Evolutionary conservation across 2,113 vertebrate species (phyloP).

Genomic region (Platichthys flesus): DNA sequence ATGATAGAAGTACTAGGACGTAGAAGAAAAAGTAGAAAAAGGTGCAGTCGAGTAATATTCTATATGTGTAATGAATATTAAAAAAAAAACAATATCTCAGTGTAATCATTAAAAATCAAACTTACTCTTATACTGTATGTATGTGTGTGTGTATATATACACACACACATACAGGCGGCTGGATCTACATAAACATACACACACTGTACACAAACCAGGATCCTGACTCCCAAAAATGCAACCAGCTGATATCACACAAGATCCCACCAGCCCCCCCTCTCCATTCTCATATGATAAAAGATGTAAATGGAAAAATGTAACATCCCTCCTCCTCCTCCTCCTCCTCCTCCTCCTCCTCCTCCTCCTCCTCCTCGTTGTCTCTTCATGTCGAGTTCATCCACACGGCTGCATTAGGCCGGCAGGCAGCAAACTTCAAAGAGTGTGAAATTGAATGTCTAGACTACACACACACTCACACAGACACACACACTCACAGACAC

Average conservation of each 20-base stretch:
- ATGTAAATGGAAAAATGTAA: not conserved
- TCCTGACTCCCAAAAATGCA: too few relatives aligned
- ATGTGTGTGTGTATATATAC: too few relatives aligned
- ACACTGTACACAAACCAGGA: not conserved
- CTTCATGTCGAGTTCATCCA: conserved; percentile 33
- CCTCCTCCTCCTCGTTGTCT: conserved; percentile 14
- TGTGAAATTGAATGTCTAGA: conserved; percentile 74
- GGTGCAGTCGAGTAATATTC: too few relatives aligned
- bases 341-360: not conserved
- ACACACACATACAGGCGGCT: not conserved
- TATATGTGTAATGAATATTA: too few relatives aligned
- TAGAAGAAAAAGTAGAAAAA: too few relatives aligned
- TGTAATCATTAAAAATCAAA: too few relatives aligned
- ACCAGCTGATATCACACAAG: too few relatives aligned
- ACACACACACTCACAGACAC: conserved; percentile 9
- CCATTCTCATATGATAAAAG: not conserved
- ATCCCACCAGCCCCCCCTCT: not conserved
- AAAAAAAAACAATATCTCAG: too few relatives aligned
- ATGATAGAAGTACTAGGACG: too few relatives aligned
- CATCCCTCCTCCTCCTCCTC: too few relatives aligned
- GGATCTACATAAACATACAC: not conserved
- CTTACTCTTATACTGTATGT: too few relatives aligned
- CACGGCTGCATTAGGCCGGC: conserved; percentile 46
- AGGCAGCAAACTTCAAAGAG: conserved; percentile 61
- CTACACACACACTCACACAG: conserved; percentile 26